Percentiles rank a stretch among this genome's conserved stretches.
Conservation (phyloP, 2,113 vertebrate genomes). For the Notechis scutatus region DNA sequence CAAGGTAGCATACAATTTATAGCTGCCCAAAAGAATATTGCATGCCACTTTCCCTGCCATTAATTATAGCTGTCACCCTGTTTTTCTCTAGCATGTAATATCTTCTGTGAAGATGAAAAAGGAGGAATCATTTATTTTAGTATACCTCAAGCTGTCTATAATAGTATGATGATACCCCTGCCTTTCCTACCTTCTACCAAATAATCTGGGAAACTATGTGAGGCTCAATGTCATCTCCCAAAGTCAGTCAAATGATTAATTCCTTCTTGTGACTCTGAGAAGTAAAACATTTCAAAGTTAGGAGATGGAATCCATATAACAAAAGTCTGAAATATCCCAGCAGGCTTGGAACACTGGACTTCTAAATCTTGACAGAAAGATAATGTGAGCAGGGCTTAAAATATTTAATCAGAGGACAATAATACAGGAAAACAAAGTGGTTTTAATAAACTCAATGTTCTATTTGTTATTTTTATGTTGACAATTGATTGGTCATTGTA, state of each 20-base stretch:
- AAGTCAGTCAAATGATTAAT: not conserved
- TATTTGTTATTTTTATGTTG: not conserved
- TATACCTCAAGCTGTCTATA: not conserved
- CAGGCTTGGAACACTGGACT: not conserved
- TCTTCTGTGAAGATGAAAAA: not conserved
- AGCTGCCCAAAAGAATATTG: not conserved
- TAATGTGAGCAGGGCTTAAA: not conserved
- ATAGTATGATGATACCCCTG: not conserved
- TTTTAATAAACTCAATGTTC: not conserved
- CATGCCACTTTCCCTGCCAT: not conserved
- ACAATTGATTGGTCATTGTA: not conserved
- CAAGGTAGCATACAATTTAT: constrained; percentile 4
- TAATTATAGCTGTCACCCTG: constrained; percentile 4
- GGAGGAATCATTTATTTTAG: not conserved
- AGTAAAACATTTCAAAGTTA: not conserved
- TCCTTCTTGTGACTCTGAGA: not conserved
- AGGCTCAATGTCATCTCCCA: not conserved
- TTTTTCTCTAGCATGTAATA: not conserved
- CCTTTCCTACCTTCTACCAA: not conserved
- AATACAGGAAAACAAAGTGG: not conserved
- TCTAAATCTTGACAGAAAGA: not conserved
- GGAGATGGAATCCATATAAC: too few species aligned
- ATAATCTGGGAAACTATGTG: not conserved
- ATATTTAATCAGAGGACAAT: not conserved
- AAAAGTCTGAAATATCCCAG: not conserved